phyloP scores from a whole-genome alignment of 2,797 vertebrate species.

The Microchirus variegatus region DNA sequence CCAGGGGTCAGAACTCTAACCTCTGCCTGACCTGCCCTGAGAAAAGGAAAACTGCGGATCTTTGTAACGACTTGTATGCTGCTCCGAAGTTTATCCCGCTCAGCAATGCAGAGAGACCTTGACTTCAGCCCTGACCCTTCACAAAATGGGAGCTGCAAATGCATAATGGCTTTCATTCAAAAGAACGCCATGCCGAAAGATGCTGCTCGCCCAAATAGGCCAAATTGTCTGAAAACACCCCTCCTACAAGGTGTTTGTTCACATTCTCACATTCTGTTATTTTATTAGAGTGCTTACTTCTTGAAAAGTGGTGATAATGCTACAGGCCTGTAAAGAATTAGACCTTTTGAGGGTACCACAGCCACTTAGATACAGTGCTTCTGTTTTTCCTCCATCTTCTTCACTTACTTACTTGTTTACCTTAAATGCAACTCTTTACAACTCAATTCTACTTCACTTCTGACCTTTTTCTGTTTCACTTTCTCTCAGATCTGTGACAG shows the following conservation, averaged over 20 bases:
- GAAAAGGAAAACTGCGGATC: constrained; percentile 48
- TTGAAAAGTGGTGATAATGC: constrained; percentile 47
- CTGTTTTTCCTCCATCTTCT: constrained; percentile 8
- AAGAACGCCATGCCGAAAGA: constrained; percentile 30
- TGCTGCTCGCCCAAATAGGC: constrained; percentile 50
- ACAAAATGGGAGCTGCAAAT: constrained; percentile 46
- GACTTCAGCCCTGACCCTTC: constrained; percentile 47
- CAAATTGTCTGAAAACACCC: constrained; percentile 54
- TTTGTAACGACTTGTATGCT: constrained; percentile 61
- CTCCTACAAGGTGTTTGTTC: constrained; percentile 47
- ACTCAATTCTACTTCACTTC: constrained; percentile 21
- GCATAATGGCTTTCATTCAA: constrained; percentile 60
- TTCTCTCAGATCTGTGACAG: constrained; percentile 51
- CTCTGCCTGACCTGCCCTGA: constrained; percentile 11
- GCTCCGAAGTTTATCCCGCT: constrained; percentile 61
- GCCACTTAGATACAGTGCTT: constrained; percentile 36
- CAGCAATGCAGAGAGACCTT: constrained; percentile 50
- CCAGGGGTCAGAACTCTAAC: constrained; percentile 19
- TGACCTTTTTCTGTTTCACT: constrained; percentile 16
- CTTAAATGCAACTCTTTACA: constrained; percentile 35
- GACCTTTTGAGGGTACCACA: constrained; percentile 45
- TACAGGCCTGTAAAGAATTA: constrained; percentile 28
- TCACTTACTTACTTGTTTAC: constrained; percentile 38
- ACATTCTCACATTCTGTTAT: constrained; percentile 39
- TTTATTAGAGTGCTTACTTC: constrained; percentile 44